Conservation (phyloP, 2,888 invertebrate genomes). For the Caenorhabditis sp. region DNA sequence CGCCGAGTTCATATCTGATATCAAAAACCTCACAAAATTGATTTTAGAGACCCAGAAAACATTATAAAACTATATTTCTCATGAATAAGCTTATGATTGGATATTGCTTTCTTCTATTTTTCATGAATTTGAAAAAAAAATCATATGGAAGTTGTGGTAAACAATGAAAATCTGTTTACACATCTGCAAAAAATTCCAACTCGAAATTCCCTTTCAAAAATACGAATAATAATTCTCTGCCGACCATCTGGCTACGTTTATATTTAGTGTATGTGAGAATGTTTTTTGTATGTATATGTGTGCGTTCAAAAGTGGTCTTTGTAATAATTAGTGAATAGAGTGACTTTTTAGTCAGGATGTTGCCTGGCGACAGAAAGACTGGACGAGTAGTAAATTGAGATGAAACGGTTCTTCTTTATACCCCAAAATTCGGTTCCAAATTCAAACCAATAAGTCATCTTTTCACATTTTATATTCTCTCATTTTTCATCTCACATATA, state of each 20-base stretch:
- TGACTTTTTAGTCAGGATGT: neutral
- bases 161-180: neutral
- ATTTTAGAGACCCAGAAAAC: no score
- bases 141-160: neutral
- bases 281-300: neutral
- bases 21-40: no score
- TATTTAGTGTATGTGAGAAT: neutral
- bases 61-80: no score
- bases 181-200: neutral
- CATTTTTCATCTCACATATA: neutral
- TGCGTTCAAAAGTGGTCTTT: neutral
- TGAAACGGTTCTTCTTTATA: no score
- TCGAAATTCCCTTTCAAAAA: no score
- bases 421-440: no score
- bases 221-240: no score
- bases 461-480: neutral
- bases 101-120: slow-evolving; percentile 17
- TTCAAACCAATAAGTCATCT: neutral
- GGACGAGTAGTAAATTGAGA: no score
- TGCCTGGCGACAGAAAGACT: neutral
- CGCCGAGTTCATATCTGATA: no score
- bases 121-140: neutral
- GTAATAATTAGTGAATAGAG: neutral
- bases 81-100: no score
- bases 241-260: no score